Evolutionary conservation across 2,888 invertebrate species (phyloP), one percentile per base, ranked within the genome.

Genomic region (Leptothorax acervorum): DNA sequence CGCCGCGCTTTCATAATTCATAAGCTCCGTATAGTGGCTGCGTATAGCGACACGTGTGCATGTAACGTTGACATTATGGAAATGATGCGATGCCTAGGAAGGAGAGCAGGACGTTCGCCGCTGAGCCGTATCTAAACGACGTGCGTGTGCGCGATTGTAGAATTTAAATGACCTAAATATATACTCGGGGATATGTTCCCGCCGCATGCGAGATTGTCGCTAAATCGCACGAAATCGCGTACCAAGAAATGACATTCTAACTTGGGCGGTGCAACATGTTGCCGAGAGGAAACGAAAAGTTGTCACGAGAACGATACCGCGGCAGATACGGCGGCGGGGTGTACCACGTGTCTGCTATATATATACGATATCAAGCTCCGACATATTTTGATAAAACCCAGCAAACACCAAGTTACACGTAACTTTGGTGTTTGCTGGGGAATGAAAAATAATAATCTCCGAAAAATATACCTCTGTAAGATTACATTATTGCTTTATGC

Each of bases 21-120:
- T 81, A 42, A 42, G 23, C 62, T 63, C n/a, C 18, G 28, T 60
- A 78, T 28, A 45, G 31, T 28, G n/a, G 60, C 60, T 73, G 73
- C 74, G 51, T 74, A 42, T 62, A 62, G 74, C 39, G 48, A 63
- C 51, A 81, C 39, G 51, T 75, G 82, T 53, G 75, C 75, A 63
- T 51, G 42, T 82, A 63, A 82, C 75, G 51, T 75, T 82, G 82
- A 48, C 31, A 53, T 82, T 73, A 82, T 74, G 42, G 62, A 79
- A 79, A 48, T 60, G n/a, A 57, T 79, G 68, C 57, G 45, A 57
- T 35, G 35, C 23, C 12, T 28, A 45, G 45, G 57, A 70, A 70
- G 8, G 35, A 60, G 68, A 79, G 35, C 45, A 18, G 70, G 28
- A 23, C 45, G 55, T 53, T 79, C 28, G 65, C 23, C 39, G n/a